phyloP scores from a whole-genome alignment of 2,797 vertebrate genomes.

The Dermochelys coriacea region DNA sequence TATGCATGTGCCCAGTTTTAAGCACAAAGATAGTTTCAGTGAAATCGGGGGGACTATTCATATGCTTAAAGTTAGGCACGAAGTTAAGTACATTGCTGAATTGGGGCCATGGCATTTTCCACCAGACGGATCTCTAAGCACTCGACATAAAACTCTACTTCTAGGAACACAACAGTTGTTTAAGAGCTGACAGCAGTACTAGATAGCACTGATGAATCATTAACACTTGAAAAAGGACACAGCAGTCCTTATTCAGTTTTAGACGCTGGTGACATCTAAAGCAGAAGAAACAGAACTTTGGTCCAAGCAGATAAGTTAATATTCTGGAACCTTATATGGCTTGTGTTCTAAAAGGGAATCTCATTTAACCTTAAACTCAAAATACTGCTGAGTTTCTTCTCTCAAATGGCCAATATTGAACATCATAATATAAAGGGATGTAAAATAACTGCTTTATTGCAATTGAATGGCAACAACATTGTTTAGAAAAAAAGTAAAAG shows the following conservation, averaged over 20 bases:
- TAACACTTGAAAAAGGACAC: not conserved
- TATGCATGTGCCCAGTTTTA: not conserved
- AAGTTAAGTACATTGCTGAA: not conserved
- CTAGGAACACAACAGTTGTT: not conserved
- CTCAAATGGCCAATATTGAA: not conserved
- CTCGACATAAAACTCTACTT: fast-evolving
- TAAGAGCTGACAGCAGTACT: not conserved
- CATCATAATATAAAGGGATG: not conserved
- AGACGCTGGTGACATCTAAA: not conserved
- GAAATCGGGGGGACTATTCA: not conserved
- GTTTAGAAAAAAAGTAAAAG: not conserved
- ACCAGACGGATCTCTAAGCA: not conserved
- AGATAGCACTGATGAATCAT: not conserved
- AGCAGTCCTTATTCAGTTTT: fast-evolving
- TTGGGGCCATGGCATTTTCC: not conserved
- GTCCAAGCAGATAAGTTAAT: not conserved
- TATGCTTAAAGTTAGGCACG: fast-evolving
- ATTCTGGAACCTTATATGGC: fast-evolving
- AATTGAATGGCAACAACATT: not conserved
- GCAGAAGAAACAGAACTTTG: not conserved
- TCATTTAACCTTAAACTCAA: not conserved
- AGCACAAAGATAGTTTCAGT: not conserved
- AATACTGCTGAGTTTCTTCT: not conserved
- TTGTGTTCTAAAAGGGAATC: not conserved
- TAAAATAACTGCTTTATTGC: not conserved